Base-by-base conservation (phyloP, 2,113 vertebrate species). In the Recurvirostra avosetta region DNA sequence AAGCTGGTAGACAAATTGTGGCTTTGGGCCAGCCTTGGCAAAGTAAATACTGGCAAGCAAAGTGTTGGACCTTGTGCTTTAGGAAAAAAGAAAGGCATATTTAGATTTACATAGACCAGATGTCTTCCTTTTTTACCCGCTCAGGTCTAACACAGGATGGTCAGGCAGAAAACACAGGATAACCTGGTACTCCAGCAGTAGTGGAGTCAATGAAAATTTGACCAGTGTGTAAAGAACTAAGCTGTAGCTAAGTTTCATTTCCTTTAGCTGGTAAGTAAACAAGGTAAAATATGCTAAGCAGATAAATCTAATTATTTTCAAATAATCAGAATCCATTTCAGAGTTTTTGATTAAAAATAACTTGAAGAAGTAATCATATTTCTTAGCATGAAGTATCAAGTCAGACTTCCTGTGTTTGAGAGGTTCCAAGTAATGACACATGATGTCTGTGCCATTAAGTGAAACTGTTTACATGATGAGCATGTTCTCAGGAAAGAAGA, bases 271-370 rank as follows among this genome's bases (percentile, higher is more conserved):
- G 15, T 61, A 81, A 81, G 34, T 12, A 88, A 93, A 26, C 8
- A 88, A 16, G 61, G 17, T 66, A 84, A 95, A 86, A 41, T 89
- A 73, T 40, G 22, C 25, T 91, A 92, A 93, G 52, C n/a, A 91
- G 59, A 80, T 53, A 90, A 95, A 95, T 82, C 32, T 84, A 96
- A 96, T 88, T 96, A 82, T 53, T 65, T 75, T 88, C 49, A 88
- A 89, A 90, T 90, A 86, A 93, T 85, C 56, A 92, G 59, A 96
- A 96, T 93, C 63, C n/a, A 52, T 95, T 86, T 86, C 81, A 53
- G 63, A 76, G 10, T 11, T 67, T 93, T 94, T 91, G 20, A 92
- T 94, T 95, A 88, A 94, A 96, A 96, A 70, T 59, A 85, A 58
- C 49, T 96, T 80, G 61, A 91, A 96, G 59, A 75, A 23, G 40